These are phyloP conservation scores for Stigmatopora nigra DNA, from an alignment of 2,113 vertebrate species.

Conservation along the genomic window DNA sequence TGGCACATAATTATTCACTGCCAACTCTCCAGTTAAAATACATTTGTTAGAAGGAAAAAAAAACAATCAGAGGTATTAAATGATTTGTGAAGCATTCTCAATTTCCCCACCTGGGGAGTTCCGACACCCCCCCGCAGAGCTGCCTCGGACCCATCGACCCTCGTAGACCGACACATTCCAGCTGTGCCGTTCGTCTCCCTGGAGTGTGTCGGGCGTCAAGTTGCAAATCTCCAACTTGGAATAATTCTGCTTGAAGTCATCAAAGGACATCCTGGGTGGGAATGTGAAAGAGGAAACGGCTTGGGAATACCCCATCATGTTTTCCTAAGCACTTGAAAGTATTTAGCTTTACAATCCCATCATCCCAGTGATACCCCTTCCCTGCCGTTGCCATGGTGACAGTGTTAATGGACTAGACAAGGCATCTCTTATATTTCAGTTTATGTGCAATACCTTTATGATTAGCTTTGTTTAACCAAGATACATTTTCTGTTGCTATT, in stretches of 20 bases:
- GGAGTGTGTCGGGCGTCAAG: constrained; percentile 86
- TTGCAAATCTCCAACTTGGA: constrained; percentile 98
- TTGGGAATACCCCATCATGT: background rate
- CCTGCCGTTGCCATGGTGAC: background rate
- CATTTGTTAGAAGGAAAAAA: background rate
- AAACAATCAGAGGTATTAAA: too few species aligned
- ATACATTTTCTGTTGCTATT: too few species aligned
- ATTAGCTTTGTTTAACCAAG: too few species aligned
- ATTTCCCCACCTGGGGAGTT: constrained; percentile 81
- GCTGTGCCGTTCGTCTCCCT: constrained; percentile 77
- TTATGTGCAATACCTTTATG: too few species aligned
- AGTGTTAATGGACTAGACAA: background rate
- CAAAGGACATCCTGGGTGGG: constrained; percentile 83
- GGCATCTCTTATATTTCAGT: background rate
- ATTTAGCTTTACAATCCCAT: background rate
- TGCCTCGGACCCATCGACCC: constrained; percentile 94
- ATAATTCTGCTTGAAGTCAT: constrained; percentile 85
- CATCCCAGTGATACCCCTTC: background rate
- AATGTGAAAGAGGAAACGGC: constrained; percentile 1
- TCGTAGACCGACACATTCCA: constrained; percentile 90
- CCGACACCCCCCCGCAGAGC: constrained; percentile 92
- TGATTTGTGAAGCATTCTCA: background rate
- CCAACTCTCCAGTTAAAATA: too few species aligned
- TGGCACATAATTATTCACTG: too few species aligned
- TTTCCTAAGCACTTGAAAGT: background rate